Base-by-base conservation (phyloP, 1,140 invertebrate species). In the Micrasema longulum region DNA sequence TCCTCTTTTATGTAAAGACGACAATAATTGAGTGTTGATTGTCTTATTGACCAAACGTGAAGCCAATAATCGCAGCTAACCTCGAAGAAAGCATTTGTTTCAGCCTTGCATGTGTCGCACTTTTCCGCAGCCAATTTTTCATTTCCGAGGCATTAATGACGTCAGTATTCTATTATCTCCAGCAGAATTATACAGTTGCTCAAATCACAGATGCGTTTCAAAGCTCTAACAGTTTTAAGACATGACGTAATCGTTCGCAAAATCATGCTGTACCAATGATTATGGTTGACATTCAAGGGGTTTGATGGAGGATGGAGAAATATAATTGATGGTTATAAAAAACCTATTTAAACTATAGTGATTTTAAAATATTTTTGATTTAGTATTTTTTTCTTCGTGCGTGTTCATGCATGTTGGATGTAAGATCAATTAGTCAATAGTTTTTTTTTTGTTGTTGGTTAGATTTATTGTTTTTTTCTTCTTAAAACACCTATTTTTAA, bases 71-170 rank as follows among this genome's bases (percentile, higher is more conserved):
- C 26, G 26, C 7, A 31, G 26, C 26, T 31, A 7, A 4, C 7
- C 26, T 31, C 7, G 26, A 31, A 7, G 3, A 52, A 52, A 52
- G 48, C 48, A 7, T 52, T 11, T 22, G n/a, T 22, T 23, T 6
- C 18, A 52, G 48, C 48, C 18, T 20, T 52, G 48, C 48, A 12
- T 18, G 1, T 22, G 6, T 18, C 18, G 48, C 18, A 52, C 14
- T 14, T 52, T 52, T 9, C 48, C 11, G 20, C 48, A 52, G 48
- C 48, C 48, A 52, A 22, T 52, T 52, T 12, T 52, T 5, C 48
- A 52, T 18, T 52, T 20, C 18, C 20, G 16, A 52, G 16, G 48
- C 48, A 22, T 20, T n/a, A 14, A 12, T 45, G 12, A 47, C 43
- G 43, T 14, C 43, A 47, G n/a, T 16, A 31, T 31, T 47, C n/a